Evolutionary conservation across 2,113 vertebrate species (phyloP).

Genomic region (Xiphophorus maculatus): DNA sequence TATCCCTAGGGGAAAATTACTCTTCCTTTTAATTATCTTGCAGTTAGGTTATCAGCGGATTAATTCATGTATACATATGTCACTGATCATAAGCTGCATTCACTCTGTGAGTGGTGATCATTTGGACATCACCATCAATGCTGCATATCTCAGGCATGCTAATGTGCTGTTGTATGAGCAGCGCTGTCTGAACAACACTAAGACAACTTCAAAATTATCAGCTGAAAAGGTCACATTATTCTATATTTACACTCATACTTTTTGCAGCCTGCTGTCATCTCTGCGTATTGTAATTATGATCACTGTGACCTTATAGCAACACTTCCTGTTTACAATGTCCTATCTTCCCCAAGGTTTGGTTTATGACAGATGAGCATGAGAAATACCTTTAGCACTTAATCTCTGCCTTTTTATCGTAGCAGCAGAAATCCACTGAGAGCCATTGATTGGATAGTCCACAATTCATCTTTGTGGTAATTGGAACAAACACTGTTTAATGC

Average conservation of each 20-base stretch:
- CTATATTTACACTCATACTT: constrained; percentile 2
- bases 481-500: constrained; percentile 55
- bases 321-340: constrained; percentile 32
- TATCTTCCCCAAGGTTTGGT: constrained; percentile 16
- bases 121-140: not conserved
- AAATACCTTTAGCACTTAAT: constrained; percentile 54
- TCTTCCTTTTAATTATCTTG: constrained; percentile 43
- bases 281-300: constrained; percentile 29
- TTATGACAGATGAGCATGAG: constrained; percentile 43
- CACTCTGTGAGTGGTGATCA: constrained; percentile 8
- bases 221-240: constrained; percentile 6
- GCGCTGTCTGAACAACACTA: not conserved
- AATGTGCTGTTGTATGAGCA: constrained; percentile 1
- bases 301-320: constrained; percentile 31
- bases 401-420: constrained; percentile 48
- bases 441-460: constrained; percentile 48
- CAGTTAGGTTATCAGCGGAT: constrained; percentile 28
- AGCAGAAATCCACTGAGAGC: constrained; percentile 50
- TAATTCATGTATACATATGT: constrained; percentile 17
- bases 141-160: constrained; percentile 1
- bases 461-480: constrained; percentile 61
- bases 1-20: constrained; percentile 31
- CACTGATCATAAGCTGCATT: constrained; percentile 29
- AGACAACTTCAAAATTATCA: not conserved
- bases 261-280: constrained; percentile 5